Base-by-base conservation (phyloP, 2,113 vertebrate species). In the Brienomyrus brachyistius region DNA sequence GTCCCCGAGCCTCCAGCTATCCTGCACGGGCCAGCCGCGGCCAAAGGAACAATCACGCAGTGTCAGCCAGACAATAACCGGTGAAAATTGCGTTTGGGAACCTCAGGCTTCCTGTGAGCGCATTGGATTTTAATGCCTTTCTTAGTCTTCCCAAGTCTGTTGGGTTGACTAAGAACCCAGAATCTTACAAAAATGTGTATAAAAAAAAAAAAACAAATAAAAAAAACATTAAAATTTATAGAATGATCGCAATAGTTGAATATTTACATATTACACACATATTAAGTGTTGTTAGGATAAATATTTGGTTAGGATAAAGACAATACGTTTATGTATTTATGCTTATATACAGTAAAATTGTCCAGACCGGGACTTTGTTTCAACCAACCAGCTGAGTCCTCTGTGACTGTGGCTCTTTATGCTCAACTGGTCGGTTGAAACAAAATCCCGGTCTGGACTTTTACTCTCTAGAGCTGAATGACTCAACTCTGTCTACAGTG, bases 1-100 rank as follows among this genome's bases (percentile, higher is more conserved):
- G 94, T 95, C 95, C 91, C 88, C 91, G 92, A 90, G 92, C 91
- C 92, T 93, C 87, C 10, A 92, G 91, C 89, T 92, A 92, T 90
- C 91, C 91, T 90, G 90, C 90, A 90, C 92, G 90, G 92, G 93
- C 91, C 92, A 91, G 91, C 88, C 88, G 62, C 87, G 90, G 90
- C 92, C 91, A 95, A 94, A 93, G 92, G 91, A 93, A 92, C 93
- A 93, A 77, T 91, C 93, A 94, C 94, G 93, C 94, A 92, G 93
- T 95, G 95, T 95, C 94, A 95, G 92, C 91, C 91, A 83, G 94
- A 95, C 93, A 95, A 94, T 94, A 93, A 94, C 93, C 90, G 47
- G 91, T 88, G 56, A 83, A 86, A 80, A 70, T 62, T 90, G 93
- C 93, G 92, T 85, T 88, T 77, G 87, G 91, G 91, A 70, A 80